Base-by-base conservation (phyloP, 2,888 invertebrate species). In the Himalopsyche kuldschensis region DNA sequence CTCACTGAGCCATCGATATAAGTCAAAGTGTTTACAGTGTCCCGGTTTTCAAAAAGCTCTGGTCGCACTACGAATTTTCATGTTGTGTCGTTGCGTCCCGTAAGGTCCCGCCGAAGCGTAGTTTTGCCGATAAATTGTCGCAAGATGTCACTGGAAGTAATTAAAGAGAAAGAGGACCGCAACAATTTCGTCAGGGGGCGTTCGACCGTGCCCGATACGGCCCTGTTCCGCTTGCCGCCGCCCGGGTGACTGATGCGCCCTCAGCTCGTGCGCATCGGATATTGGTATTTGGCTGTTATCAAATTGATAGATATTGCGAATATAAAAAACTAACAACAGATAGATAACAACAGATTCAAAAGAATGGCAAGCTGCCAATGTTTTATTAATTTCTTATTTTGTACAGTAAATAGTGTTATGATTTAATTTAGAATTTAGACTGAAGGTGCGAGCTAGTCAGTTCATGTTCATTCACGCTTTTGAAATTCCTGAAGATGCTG, bases 91-190 rank as follows among this genome's bases (percentile, higher is more conserved):
- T 31, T 27, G 24, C 75, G 31, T 32, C n/a, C 75, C 75, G 75
- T 31, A 32, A 32, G 32, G 75, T 32, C 75, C 75, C 80, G 75
- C 78, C 48, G 69, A 35, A 81, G 78, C 83, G 79, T 63, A 85
- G 84, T 85, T 85, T 85, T 85, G 84, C 82, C 85, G 83, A 85
- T 85, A 85, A 85, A 85, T 85, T 85, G 81, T 80, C 81, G 81
- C 84, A 75, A 77, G 83, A 83, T 85, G 85, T 85, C 85, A 84
- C 82, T 55, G 82, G 75, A 35, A 69, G 85, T 85, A 85, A 85
- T 85, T 85, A 85, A 85, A 85, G 83, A 82, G 85, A 83, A 83
- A 82, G 20, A 55, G 83, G 78, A 81, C 76, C 80, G 78, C 48
- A 78, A 82, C 63, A 76, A 78, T 82, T 79, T 75, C 78, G 79